phyloP scores from a whole-genome alignment of 2,113 vertebrate species.

The Leucoraja erinaceus region DNA sequence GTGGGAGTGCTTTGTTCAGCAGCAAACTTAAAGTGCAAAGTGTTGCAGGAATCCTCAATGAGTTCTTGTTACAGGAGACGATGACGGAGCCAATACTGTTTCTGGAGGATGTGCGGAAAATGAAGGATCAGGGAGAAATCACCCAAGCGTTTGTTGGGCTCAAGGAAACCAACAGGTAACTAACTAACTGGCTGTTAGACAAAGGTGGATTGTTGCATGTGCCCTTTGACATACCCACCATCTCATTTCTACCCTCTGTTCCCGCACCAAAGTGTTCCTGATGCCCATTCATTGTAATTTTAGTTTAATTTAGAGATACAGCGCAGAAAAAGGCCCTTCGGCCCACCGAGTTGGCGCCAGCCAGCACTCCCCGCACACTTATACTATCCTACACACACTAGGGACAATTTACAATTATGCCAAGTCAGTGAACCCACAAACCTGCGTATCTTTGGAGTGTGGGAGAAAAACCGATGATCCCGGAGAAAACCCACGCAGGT shows the following conservation, averaged over 20 bases:
- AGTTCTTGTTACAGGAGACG: constrained; percentile 67
- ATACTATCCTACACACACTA: too few relatives aligned
- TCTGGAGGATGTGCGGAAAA: constrained; percentile 83
- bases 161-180: constrained; percentile 90
- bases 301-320: too few relatives aligned
- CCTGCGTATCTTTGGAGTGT: too few relatives aligned
- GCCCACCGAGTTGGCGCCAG: too few relatives aligned
- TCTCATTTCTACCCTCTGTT: not conserved
- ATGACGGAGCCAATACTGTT: constrained; percentile 88
- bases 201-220: too few relatives aligned
- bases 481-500: too few relatives aligned
- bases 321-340: too few relatives aligned
- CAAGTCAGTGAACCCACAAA: too few relatives aligned
- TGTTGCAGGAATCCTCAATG: constrained; percentile 13
- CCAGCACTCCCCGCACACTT: too few relatives aligned
- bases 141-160: constrained; percentile 92
- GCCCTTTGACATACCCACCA: not conserved
- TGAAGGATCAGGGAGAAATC: constrained; percentile 90
- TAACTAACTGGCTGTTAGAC: constrained; percentile 52
- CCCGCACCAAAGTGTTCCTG: not conserved
- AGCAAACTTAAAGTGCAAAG: not conserved
- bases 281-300: not conserved
- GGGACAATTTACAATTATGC: too few relatives aligned
- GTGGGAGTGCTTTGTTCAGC: not conserved
- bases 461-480: too few relatives aligned